Conservation (phyloP, 2,797 vertebrate species). For the Periparus ater region DNA sequence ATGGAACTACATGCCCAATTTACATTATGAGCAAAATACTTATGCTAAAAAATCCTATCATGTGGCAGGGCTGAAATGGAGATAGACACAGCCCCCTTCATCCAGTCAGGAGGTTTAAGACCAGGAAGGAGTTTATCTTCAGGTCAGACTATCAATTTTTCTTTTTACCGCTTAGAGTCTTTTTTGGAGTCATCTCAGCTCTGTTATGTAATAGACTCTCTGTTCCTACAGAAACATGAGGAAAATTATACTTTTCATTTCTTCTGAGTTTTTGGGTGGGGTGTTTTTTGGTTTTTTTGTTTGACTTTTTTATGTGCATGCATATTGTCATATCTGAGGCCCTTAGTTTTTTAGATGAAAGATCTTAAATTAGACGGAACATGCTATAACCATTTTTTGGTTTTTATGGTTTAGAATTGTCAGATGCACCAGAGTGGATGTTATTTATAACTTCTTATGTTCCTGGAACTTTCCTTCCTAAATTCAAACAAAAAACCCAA, state of each 20-base stretch:
- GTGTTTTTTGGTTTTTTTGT: background rate
- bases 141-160: background rate
- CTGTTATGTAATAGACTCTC: background rate
- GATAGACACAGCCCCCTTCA: background rate
- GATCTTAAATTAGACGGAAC: background rate
- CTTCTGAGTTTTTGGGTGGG: background rate
- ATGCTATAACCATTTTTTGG: background rate
- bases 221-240: background rate
- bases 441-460: background rate
- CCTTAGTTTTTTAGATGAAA: background rate
- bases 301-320: background rate
- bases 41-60: background rate
- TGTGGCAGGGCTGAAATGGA: background rate
- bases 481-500: background rate
- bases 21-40: background rate
- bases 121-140: background rate
- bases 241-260: background rate
- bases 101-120: background rate
- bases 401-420: background rate
- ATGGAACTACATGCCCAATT: background rate
- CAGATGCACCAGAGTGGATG: background rate
- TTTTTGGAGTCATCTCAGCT: background rate
- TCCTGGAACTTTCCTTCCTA: background rate
- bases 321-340: background rate
- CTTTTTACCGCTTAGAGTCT: background rate